Evolutionary conservation across 2,113 vertebrate genomes (phyloP).

Genomic region (Thamnophis sirtalis): DNA sequence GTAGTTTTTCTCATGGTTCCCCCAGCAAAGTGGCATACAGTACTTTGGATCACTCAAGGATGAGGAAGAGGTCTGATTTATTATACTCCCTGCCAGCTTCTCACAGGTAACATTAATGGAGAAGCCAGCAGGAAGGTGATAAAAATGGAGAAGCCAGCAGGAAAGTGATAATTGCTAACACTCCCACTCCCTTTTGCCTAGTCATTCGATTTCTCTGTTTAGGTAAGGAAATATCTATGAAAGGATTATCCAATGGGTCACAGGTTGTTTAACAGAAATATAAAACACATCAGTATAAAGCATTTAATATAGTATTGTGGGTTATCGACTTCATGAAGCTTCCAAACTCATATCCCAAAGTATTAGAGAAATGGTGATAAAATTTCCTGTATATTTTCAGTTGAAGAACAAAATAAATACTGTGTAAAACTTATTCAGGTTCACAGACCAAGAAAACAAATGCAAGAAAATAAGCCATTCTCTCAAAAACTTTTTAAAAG

Average conservation of each 20-base stretch:
- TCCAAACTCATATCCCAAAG: neutral
- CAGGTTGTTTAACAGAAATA: neutral
- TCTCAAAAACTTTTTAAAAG: neutral
- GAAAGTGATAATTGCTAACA: neutral
- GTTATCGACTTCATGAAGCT: neutral
- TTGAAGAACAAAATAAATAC: neutral
- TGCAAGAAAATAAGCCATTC: neutral
- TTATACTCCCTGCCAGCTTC: neutral
- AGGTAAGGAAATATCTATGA: neutral
- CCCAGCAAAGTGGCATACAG: neutral
- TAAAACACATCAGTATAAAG: neutral
- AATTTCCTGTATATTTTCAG: neutral
- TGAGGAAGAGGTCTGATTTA: neutral
- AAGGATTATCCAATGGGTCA: neutral
- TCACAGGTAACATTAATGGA: neutral
- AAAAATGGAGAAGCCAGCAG: no score
- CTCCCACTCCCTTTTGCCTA: neutral
- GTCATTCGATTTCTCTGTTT: neutral
- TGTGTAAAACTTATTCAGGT: neutral
- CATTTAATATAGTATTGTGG: neutral
- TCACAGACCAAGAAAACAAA: neutral
- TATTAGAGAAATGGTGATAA: neutral
- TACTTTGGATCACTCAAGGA: neutral
- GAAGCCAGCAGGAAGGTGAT: no score
- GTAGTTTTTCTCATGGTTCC: neutral